Evolutionary conservation across 1,140 invertebrate genomes (phyloP), one percentile per base, ranked within the genome.

Genomic region (Drosophila carrolli): DNA sequence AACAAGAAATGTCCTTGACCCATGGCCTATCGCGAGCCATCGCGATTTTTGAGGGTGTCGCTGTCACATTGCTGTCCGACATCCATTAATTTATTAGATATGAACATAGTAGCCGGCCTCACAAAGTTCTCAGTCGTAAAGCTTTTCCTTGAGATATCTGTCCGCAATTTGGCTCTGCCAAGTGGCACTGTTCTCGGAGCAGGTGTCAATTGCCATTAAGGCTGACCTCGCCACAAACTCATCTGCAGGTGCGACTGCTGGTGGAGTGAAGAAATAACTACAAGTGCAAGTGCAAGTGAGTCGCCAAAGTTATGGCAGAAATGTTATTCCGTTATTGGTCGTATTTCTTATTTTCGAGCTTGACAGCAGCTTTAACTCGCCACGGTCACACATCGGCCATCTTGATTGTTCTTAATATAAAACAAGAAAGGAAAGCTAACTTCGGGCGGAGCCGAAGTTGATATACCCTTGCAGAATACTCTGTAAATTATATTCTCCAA

Each of bases 181-280:
- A 67, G 40, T 55, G 60, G 55, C 27, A 29, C 40, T 44, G 35
- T 41, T 35, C 62, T 38, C 40, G 67, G 38, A 66, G 57, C 81
- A 85, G 81, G 72, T 84, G 81, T 81, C 81, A 73, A 68, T 53
- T 58, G 44, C 65, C 58, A 73, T 85, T 85, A 85, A 38, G 63
- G 41, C 47, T 38, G 72, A 57, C 60, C 66, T 47, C 19, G 51
- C 54, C 74, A 76, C 72, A 50, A 75, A 58, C 10, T 46, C 32
- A 32, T 29, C 37, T 29, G 44, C 23, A 43, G 29, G 32, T 40
- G 53, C 51, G 65, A 46, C 58, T 76, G 72, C 57, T 77, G 66
- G 46, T 37, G 14, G n/a, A 55, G 43, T 32, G 38, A 46, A 68
- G 23, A 27, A 58, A 57, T 19, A 46, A 41, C 29, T 53, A 75